A percentile compares a stretch with the other conserved stretches of the same genome.
Evolutionary conservation across 2,888 invertebrate genomes (phyloP).

Genomic region (Lacanobia wlatinum): DNA sequence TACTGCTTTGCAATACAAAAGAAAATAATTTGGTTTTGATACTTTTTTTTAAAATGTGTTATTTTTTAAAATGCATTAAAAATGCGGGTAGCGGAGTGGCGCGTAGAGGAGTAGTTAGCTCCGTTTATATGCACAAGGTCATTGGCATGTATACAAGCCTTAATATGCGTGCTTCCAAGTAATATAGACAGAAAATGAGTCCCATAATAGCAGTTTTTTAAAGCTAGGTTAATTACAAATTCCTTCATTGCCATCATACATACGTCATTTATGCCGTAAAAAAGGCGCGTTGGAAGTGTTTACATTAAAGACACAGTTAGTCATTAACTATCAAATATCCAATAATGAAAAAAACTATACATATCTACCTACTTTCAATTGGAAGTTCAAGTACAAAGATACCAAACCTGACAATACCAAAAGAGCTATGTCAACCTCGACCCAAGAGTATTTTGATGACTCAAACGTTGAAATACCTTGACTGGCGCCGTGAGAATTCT

Average conservation of each 20-base stretch:
- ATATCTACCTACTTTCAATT: not conserved
- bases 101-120: too few species aligned
- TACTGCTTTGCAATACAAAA: too few species aligned
- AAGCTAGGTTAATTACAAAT: not conserved
- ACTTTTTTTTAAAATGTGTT: too few species aligned
- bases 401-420: not conserved
- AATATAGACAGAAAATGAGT: conserved; percentile 5
- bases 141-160: too few species aligned
- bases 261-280: not conserved
- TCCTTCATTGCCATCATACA: too few species aligned
- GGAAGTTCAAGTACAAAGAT: not conserved
- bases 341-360: not conserved
- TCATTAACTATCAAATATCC: not conserved
- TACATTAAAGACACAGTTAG: not conserved
- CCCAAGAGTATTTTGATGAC: conserved; percentile 38
- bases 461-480: conserved; percentile 39
- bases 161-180: not conserved
- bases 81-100: too few species aligned
- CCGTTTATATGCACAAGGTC: too few species aligned
- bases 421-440: conserved; percentile 15
- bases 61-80: too few species aligned
- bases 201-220: not conserved
- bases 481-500: conserved; percentile 44
- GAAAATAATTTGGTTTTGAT: too few species aligned
- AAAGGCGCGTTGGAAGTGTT: not conserved